Evolutionary conservation across 1,140 invertebrate genomes (phyloP).

Genomic region (Leptinotarsa texana): DNA sequence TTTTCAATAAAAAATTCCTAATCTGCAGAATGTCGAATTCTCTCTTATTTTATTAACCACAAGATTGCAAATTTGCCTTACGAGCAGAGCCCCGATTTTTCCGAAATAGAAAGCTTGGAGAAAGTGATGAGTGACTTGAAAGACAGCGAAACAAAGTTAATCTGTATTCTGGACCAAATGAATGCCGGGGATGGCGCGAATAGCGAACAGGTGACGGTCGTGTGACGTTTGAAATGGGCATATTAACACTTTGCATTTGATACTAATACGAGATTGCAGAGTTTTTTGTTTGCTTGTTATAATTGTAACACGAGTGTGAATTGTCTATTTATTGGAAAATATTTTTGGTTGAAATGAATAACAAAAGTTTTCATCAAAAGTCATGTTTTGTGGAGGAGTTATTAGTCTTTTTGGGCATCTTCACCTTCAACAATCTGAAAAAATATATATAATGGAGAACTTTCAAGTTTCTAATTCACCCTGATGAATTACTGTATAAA

Average conservation of each 20-base stretch:
- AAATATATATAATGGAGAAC: no score
- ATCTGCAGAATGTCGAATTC: no score
- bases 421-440: no score
- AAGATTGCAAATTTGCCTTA: not conserved
- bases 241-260: not conserved
- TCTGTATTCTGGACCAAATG: conserved; percentile 47
- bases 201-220: conserved; percentile 35
- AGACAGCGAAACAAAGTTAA: conserved; percentile 54
- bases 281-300: conserved; percentile 11
- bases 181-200: conserved; percentile 24
- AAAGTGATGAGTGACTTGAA: conserved; percentile 50
- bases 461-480: no score
- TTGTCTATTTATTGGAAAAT: not conserved
- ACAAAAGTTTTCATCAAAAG: no score
- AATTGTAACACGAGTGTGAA: not conserved
- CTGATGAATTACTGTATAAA: no score
- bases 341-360: no score
- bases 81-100: conserved; percentile 39
- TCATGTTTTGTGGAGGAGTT: no score
- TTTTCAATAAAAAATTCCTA: no score
- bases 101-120: conserved; percentile 48
- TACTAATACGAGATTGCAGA: conserved; percentile 26
- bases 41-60: not conserved
- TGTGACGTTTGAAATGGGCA: not conserved
- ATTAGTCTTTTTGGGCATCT: no score